phyloP scores from a whole-genome alignment of 2,797 vertebrate species.

The Falco naumanni region DNA sequence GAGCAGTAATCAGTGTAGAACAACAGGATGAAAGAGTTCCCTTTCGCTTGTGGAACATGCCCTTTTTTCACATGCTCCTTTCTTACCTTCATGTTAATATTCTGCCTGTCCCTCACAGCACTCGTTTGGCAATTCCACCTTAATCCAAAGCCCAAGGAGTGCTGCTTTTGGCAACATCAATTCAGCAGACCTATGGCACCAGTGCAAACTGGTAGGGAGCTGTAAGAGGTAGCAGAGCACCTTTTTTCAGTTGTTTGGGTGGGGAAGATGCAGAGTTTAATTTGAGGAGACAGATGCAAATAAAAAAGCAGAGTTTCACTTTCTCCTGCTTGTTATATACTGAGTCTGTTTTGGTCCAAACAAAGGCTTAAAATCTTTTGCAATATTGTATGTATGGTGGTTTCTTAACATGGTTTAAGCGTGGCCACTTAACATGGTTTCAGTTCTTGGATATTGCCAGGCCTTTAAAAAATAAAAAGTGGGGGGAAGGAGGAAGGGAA shows the following conservation, averaged over 20 bases:
- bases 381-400: background rate
- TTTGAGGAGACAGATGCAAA: background rate
- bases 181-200: background rate
- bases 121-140: background rate
- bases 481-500: too few species aligned
- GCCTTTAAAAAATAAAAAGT: background rate
- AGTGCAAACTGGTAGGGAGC: background rate
- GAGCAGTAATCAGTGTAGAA: background rate
- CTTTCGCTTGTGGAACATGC: background rate
- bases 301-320: background rate
- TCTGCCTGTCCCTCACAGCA: background rate
- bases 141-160: background rate
- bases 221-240: background rate
- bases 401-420: background rate
- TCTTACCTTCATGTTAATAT: background rate
- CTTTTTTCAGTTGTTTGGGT: background rate
- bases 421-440: background rate
- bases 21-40: background rate
- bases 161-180: background rate
- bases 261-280: background rate
- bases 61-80: background rate
- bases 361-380: background rate
- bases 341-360: background rate
- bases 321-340: background rate
- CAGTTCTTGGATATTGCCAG: background rate